A percentile compares a stretch with the other conserved stretches of the same genome.
These are phyloP conservation scores for Pycnonotus jocosus DNA, from an alignment of 2,113 vertebrate genomes.

Conservation along the genomic window DNA sequence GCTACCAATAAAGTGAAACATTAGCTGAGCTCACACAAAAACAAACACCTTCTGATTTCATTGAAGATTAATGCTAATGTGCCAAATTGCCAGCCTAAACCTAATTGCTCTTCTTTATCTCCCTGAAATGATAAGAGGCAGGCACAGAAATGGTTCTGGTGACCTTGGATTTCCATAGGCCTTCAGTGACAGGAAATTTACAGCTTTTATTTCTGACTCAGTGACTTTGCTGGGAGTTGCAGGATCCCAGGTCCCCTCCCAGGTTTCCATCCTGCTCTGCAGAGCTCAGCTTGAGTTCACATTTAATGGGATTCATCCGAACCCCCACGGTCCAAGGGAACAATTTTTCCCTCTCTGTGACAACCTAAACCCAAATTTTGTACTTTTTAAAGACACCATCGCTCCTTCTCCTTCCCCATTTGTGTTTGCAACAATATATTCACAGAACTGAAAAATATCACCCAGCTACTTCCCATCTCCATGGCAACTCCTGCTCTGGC, in stretches of 20 bases:
- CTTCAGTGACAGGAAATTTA: neutral
- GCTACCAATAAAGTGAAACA: conserved; percentile 7
- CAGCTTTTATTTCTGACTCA: neutral
- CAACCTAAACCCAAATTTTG: neutral
- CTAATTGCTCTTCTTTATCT: conserved; percentile 68
- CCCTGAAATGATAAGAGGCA: conserved; percentile 39
- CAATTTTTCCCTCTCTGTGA: neutral
- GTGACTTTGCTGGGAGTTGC: fast-evolving
- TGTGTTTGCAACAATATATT: conserved; percentile 42
- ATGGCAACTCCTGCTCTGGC: conserved; percentile 65
- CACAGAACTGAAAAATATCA: conserved; percentile 34
- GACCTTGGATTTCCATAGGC: neutral
- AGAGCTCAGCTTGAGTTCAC: neutral
- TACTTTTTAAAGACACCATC: neutral
- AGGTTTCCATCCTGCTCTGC: neutral
- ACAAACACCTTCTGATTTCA: conserved; percentile 46
- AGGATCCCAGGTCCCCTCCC: neutral
- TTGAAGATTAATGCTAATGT: conserved; percentile 57
- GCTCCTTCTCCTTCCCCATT: neutral
- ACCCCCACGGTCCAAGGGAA: neutral
- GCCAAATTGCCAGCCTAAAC: conserved; percentile 37
- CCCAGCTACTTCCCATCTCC: conserved; percentile 58
- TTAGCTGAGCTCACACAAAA: neutral
- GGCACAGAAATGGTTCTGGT: neutral
- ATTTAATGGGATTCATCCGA: fast-evolving